Base-by-base conservation (phyloP, 1,140 invertebrate species). In the Formica exsecta region DNA sequence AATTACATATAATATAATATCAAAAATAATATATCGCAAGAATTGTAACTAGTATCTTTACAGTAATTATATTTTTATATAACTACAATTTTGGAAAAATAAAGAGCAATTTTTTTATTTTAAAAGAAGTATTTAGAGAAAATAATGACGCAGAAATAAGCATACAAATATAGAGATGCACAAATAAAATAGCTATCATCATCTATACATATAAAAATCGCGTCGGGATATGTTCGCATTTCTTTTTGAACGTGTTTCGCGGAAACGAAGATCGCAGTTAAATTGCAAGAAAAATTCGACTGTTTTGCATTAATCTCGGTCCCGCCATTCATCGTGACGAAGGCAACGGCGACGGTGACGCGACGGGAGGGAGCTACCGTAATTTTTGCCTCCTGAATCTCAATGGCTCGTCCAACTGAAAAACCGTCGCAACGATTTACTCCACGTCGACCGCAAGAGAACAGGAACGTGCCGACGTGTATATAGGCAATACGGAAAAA, bases 341-440 rank as follows among this genome's bases (percentile, higher is more conserved):
- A 32, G 36, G 22, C 32, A 1, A 32, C 3, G 32, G 32, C 32
- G 3, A 32, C 32, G 3, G 32, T 1, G 32, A 32, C 32, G 32
- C 32, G 32, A 32, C 32, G 25, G 44, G 19, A 51, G 25, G 36
- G 25, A 32, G 66, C 11, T 22, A 29, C 25, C 54, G 38, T 71
- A 73, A 83, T 83, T 83, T 83, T 83, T 83, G 54, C 44, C 25
- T 83, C 19, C 68, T 74, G 68, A 83, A 83, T 83, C 73, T 74
- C 68, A 74, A 83, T 73, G 79, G 68, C 32, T 61, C 79, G 79
- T 81, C 51, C 66, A 11, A 41, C 51, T 73, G 79, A 81, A 81
- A 81, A 81, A 81, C 66, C 66, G 66, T 81, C 51, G 54, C 66
- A 61, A 57, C 79, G 79, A 81, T 81, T 81, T 81, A 81, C 79